Evolutionary conservation across 2,888 invertebrate species (phyloP).

Genomic region (Temnothorax ravouxi): DNA sequence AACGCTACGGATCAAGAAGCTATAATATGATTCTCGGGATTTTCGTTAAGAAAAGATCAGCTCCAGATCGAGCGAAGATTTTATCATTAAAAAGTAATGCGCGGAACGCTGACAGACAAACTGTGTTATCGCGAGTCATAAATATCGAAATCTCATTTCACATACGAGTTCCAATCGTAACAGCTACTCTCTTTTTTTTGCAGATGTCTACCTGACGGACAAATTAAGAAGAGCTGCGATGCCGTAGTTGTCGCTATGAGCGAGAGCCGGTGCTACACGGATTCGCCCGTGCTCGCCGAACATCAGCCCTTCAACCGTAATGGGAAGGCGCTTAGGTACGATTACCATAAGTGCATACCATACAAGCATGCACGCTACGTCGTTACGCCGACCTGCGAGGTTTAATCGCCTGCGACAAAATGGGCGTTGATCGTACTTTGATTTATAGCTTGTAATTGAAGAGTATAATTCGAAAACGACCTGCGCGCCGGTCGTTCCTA

Average conservation of each 20-base stretch:
- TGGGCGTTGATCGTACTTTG: slow-evolving; percentile 57
- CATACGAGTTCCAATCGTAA: not conserved
- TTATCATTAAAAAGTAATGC: not conserved
- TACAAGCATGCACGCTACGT: slow-evolving; percentile 13
- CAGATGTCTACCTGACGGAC: slow-evolving; percentile 66
- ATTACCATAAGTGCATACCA: slow-evolving; percentile 73
- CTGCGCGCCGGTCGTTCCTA: not conserved
- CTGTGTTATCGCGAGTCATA: not conserved
- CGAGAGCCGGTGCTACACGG: slow-evolving; percentile 78
- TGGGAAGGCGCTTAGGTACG: slow-evolving; percentile 84
- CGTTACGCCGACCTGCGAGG: slow-evolving; percentile 27
- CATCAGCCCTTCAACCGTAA: slow-evolving; percentile 82
- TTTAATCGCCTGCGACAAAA: slow-evolving; percentile 76
- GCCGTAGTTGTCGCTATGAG: slow-evolving; percentile 77
- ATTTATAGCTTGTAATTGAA: slow-evolving; percentile 78
- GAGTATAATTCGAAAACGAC: slow-evolving; percentile 59
- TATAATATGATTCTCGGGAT: too few relatives aligned
- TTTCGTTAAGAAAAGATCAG: too few relatives aligned
- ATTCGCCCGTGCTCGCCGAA: slow-evolving; percentile 78
- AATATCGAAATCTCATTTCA: not conserved
- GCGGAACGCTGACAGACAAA: not conserved
- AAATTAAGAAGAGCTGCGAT: slow-evolving; percentile 68
- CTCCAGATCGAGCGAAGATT: too few relatives aligned
- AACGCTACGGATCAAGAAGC: too few relatives aligned
- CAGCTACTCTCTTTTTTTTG: slow-evolving; percentile 61